Evolutionary conservation across 2,113 vertebrate species (phyloP).

Genomic region (Herpetotheres cachinnans): DNA sequence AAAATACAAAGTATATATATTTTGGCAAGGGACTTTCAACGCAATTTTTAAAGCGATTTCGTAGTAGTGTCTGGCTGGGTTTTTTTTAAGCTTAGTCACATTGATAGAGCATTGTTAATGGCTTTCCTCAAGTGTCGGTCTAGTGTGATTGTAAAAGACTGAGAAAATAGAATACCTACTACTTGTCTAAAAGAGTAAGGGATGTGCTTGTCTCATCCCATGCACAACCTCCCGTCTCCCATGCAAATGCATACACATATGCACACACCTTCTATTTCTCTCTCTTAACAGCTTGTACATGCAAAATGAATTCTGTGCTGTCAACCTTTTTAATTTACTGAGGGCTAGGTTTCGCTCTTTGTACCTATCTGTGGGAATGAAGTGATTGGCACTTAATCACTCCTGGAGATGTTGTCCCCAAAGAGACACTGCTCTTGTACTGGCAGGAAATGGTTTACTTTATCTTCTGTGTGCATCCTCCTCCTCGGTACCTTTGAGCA

Average conservation of each 20-base stretch:
- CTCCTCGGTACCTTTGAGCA: background rate
- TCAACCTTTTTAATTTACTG: background rate
- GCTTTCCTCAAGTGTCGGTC: background rate
- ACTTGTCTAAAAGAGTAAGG: background rate
- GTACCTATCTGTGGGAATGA: background rate
- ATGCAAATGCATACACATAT: background rate
- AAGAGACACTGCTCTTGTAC: background rate
- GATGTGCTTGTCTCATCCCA: background rate
- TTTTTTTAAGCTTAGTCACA: background rate
- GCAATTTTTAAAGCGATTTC: background rate
- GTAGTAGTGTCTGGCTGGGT: background rate
- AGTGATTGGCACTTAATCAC: background rate
- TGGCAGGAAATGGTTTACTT: background rate
- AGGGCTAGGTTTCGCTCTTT: background rate
- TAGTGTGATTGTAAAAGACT: background rate
- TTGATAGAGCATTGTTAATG: background rate
- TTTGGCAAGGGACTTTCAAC: background rate
- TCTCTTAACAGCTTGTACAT: background rate
- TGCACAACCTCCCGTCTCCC: background rate
- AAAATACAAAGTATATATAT: background rate
- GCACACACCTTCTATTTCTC: background rate
- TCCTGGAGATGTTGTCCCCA: background rate
- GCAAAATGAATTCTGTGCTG: background rate
- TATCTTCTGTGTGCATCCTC: background rate
- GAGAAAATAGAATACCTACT: background rate